These are phyloP conservation scores for Strigamia maritima DNA, from an alignment of 2,888 invertebrate species.

Conservation along the genomic window DNA sequence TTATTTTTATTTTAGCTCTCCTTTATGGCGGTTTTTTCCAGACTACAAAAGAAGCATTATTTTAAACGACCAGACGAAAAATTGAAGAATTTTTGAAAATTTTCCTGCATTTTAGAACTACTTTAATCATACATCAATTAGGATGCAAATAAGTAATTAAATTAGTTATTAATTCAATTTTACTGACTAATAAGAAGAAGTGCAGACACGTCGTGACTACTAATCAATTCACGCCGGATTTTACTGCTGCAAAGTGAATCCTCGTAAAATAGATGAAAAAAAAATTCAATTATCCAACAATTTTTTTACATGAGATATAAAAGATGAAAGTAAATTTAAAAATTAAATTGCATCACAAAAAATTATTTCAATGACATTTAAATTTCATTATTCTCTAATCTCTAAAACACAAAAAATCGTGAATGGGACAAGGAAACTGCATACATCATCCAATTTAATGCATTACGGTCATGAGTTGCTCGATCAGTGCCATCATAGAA, in stretches of 20 bases:
- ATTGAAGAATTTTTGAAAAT: not conserved
- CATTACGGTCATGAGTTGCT: not conserved
- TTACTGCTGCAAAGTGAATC: not conserved
- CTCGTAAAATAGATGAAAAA: not conserved
- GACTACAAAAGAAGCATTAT: not conserved
- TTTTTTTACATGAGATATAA: not conserved
- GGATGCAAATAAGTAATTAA: not conserved
- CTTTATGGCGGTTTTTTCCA: not conserved
- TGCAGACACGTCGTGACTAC: not conserved
- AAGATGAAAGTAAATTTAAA: not conserved
- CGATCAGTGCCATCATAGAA: constrained; percentile 2
- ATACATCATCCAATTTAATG: not conserved
- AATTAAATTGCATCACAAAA: not conserved
- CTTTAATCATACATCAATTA: not conserved
- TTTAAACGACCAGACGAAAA: not conserved
- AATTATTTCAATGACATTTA: not conserved
- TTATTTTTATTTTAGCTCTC: not conserved
- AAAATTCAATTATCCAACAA: not conserved
- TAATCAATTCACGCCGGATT: not conserved
- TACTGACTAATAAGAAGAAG: not conserved
- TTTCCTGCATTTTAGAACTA: not conserved
- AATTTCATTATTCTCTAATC: not conserved
- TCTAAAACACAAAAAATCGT: not conserved
- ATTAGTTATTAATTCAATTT: not conserved
- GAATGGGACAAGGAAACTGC: constrained; percentile 26